Base-by-base conservation (phyloP, 1,140 invertebrate genomes). In the Ceratina australensis region DNA sequence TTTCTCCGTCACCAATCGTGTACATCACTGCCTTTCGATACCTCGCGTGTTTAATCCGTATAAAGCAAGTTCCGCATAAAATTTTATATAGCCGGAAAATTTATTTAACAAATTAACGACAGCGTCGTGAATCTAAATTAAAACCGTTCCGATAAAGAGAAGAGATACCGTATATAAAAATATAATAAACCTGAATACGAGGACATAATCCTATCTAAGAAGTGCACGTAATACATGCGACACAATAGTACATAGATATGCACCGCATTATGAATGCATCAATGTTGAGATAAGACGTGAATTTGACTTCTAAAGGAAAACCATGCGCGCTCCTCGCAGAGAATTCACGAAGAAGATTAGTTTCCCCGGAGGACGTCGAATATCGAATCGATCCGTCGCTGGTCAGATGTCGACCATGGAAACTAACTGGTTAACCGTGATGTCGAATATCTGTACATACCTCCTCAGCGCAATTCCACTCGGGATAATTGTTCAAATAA, bases 321-420 rank as follows among this genome's bases (percentile, higher is more conserved):
- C 5, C 57, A 20, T 56, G 28, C n/a, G 50, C n/a, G 50, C 56
- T 54, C 7, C 10, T 47, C 15, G 60, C 2, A 18, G 28, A 3
- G 26, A 47, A 66, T 74, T 52, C n/a, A 24, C 49, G 49, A 64
- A 73, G 56, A 61, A 72, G 72, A 73, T 73, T 73, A 73, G 72
- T 64, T 64, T 72, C 26, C 60, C 60, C 63, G 57, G 57, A 66
- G 52, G 22, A 26, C 33, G 52, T 28, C 63, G 63, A 52, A 74
- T 67, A 67, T 74, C 20, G 72, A 66, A 74, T 73, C 60, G 71
- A 63, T 74, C 13, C 63, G 12, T 18, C 3, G 18, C 20, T 56
- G 52, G 63, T 57, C 28, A 59, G 63, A 74, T 26, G 52, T 66
- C 50, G 52, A 33, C 52, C 52, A 49, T 74, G 52, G 20, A 49